Conservation (phyloP, 2,113 vertebrate genomes). For the Danio rerio region DNA sequence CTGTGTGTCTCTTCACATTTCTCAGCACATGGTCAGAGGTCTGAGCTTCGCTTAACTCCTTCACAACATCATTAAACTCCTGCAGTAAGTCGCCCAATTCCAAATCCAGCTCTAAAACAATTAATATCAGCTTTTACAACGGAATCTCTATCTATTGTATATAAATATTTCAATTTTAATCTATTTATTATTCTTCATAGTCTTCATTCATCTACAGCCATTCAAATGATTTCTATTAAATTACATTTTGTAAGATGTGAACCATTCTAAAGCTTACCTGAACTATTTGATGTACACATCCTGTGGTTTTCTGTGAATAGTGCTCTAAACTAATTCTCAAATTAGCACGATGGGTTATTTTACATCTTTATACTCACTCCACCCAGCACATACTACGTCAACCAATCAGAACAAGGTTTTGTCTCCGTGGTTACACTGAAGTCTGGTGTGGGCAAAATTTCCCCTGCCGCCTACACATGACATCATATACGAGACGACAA, state of each 20-base stretch:
- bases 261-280: conserved; percentile 56
- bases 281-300: conserved; percentile 64
- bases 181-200: background rate
- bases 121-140: too few species aligned
- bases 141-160: too few species aligned
- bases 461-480: background rate
- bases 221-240: too few species aligned
- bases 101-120: conserved; percentile 68
- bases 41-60: conserved; percentile 63
- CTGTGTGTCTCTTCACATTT: conserved; percentile 65
- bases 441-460: background rate
- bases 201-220: background rate
- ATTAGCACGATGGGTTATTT: background rate
- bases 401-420: background rate
- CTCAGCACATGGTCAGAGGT: conserved; percentile 64
- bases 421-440: background rate
- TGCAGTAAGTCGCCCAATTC: conserved; percentile 76
- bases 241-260: too few species aligned
- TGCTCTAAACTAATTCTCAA: background rate
- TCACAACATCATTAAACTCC: conserved; percentile 79
- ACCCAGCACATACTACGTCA: background rate
- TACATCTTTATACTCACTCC: background rate
- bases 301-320: background rate
- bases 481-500: background rate
- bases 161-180: background rate